Evolutionary conservation across 2,797 vertebrate genomes (phyloP), one percentile per base, ranked within the genome.

Genomic region (Hydrocynus forskahlii): DNA sequence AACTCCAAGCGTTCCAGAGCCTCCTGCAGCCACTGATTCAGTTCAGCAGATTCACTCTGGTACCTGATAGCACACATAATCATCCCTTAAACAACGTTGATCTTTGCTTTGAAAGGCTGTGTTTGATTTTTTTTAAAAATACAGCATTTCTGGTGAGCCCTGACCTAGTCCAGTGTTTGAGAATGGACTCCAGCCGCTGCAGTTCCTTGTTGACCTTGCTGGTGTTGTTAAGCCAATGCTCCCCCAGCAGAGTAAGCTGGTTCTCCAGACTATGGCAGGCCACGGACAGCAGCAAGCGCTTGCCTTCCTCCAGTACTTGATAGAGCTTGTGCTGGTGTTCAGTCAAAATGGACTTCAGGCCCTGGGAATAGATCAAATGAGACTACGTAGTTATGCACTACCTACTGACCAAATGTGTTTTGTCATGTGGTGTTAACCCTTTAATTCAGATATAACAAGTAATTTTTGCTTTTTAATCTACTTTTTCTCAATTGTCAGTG

Each of bases 101-200:
- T 45, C 23, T 70, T 38, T 14, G 57, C 17, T 59, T 40, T 50
- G 9, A 69, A 77, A 43, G 12, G 17, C n/a, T 29, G 1, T 60
- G 2, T 23, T 38, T 63, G 13, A 21, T 25, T 48, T 23, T 1
- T n/a, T 71, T 63, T n/a, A n/a, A n/a, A 14, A 63, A 9, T 29
- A 7, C 13, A 35, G 52, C 50, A 40, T 55, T 3, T 48, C 25
- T 23, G 16, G 6, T 9, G 13, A 7, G 13, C 40, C 66, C 88
- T 86, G 91, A 99, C 98, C 97, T 97, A 92, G 93, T 97, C 96
- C 97, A 99, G 89, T 97, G 96, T 91, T 96, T 98, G 60, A 99
- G 89, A 38, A 97, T 97, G 2, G 95, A 97, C 86, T 98, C 97
- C 59, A 99, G 88, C 55, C 96, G 95, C 81, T 98, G 96, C 66